A percentile compares a stretch with the other conserved stretches of the same genome.
Conservation (phyloP, 2,888 invertebrate species). For the Pollenia griseotomentosa region DNA sequence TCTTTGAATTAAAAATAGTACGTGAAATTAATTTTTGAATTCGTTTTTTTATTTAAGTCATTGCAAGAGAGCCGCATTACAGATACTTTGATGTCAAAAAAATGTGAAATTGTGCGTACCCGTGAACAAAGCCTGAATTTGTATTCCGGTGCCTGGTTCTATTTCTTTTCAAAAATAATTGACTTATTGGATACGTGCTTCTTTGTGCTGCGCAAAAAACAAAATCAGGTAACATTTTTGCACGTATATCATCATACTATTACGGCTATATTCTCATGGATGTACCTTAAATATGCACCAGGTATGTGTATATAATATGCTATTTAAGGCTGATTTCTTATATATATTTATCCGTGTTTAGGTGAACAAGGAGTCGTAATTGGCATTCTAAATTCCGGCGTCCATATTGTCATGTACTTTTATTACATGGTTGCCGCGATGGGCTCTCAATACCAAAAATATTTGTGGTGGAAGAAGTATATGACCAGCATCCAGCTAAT, state of each 20-base stretch:
- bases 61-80: slow-evolving; percentile 80
- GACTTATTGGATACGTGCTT: slow-evolving; percentile 93
- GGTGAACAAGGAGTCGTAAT: slow-evolving; percentile 85
- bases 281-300: slow-evolving; percentile 91
- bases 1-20: neutral
- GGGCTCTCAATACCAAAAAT: slow-evolving; percentile 85
- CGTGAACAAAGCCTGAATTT: slow-evolving; percentile 85
- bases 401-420: slow-evolving; percentile 85
- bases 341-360: slow-evolving; percentile 50
- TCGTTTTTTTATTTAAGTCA: slow-evolving; percentile 75
- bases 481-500: slow-evolving; percentile 85
- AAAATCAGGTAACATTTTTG: slow-evolving; percentile 93
- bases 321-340: neutral
- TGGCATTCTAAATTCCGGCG: slow-evolving; percentile 85
- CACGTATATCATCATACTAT: slow-evolving; percentile 95
- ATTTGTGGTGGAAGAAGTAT: slow-evolving; percentile 86
- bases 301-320: slow-evolving; percentile 84
- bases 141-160: slow-evolving; percentile 89
- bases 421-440: slow-evolving; percentile 85
- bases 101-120: slow-evolving; percentile 81
- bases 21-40: neutral
- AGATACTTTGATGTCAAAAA: slow-evolving; percentile 80
- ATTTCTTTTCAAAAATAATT: slow-evolving; percentile 91
- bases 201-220: slow-evolving; percentile 95
- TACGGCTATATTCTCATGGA: slow-evolving; percentile 92